Evolutionary conservation across 2,888 invertebrate species (phyloP), one percentile per base, ranked within the genome.

Genomic region (Rhodophaea formosa): DNA sequence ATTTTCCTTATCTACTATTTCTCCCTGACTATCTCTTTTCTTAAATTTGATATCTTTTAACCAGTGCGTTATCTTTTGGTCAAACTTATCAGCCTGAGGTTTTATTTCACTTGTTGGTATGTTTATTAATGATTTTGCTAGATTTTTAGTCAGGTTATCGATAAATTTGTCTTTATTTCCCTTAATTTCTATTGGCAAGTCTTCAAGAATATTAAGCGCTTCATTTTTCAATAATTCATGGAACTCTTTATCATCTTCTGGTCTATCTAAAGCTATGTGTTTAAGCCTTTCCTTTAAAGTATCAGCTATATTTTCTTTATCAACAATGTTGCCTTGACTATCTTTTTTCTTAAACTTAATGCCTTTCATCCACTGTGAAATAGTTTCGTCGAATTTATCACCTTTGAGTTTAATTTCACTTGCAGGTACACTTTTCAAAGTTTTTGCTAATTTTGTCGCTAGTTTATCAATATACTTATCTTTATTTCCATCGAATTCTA

Each of bases 311-410:
- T 42, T 43, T 15, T 65, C 57, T 23, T 39, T 67, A 58, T 72
- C 58, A 3, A 64, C 10, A 10, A 58, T 8, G 15, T 63, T 16
- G 46, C 56, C 58, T 54, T 61, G 53, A 8, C 65, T 53, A 42
- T 59, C 54, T 12, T 8, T 53, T 35, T 23, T 57, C 53, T 62
- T 60, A 57, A 75, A 69, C 30, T 63, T 44, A 1, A 74, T 29
- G 35, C 54, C 59, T 14, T 59, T 53, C 7, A 77, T 29, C 64
- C 71, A 75, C 8, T 64, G 57, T 42, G 55, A 55, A 16, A 73
- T 62, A 53, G 56, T 46, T 10, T 65, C 59, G 54, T 62, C 49
- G 23, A 75, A 61, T 39, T 62, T 60, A 56, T 74, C 64, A 12
- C 57, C 55, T 44, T 59, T 60, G 15, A 63, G 62, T 51, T 62